These are phyloP conservation scores for Cyphomyrus plagiostoma DNA, from an alignment of 2,113 vertebrate species.

Conservation along the genomic window DNA sequence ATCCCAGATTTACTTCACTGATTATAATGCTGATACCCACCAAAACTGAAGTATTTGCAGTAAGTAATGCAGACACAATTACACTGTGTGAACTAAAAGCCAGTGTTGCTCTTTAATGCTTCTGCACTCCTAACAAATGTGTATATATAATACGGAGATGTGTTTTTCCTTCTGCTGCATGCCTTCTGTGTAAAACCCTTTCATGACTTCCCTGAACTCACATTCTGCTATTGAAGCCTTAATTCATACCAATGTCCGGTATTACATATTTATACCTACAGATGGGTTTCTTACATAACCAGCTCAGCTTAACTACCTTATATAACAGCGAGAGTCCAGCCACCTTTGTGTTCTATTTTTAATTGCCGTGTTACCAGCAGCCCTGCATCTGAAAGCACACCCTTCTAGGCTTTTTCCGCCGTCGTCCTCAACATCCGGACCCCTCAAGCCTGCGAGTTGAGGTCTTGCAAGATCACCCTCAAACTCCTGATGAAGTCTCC, in stretches of 20 bases:
- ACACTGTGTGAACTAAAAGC: neutral
- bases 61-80: neutral
- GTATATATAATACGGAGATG: neutral
- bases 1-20: neutral
- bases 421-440: neutral
- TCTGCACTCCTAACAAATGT: neutral
- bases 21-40: neutral
- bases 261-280: conserved; percentile 7
- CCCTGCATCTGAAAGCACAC: neutral
- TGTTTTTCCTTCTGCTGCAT: neutral
- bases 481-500: neutral
- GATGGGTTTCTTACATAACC: neutral
- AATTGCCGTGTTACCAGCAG: neutral
- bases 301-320: neutral
- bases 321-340: neutral
- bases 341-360: neutral
- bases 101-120: neutral
- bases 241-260: neutral
- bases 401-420: neutral
- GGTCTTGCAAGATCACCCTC: neutral
- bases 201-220: neutral
- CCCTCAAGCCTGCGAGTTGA: neutral
- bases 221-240: neutral
- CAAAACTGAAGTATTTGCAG: too few species aligned
- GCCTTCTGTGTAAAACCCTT: neutral